Evolutionary conservation across 2,797 vertebrate species (phyloP).

Genomic region (Xenopus petersii): DNA sequence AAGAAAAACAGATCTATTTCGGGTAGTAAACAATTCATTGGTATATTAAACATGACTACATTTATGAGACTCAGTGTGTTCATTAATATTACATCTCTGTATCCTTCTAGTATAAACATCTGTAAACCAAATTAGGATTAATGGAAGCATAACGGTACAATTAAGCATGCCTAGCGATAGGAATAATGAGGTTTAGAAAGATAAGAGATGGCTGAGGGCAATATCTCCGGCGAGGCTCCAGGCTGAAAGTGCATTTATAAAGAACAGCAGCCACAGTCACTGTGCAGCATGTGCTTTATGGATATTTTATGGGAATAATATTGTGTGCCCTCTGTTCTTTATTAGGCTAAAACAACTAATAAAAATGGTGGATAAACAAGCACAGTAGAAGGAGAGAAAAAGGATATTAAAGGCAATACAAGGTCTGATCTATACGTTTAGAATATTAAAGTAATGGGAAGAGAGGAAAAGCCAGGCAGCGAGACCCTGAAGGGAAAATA

Average conservation of each 20-base stretch:
- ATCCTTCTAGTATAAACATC: neutral
- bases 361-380: neutral
- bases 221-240: too few relatives aligned
- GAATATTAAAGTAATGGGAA: too few relatives aligned
- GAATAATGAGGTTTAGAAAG: neutral
- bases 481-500: too few relatives aligned
- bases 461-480: too few relatives aligned
- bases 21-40: neutral
- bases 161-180: neutral
- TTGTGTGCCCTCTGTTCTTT: too few relatives aligned
- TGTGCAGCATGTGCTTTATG: neutral
- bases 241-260: neutral
- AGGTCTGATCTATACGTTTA: too few relatives aligned
- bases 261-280: neutral
- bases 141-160: neutral
- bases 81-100: neutral
- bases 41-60: neutral
- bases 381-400: neutral
- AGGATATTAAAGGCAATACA: too few relatives aligned
- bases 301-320: too few relatives aligned
- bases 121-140: slow-evolving; percentile 6
- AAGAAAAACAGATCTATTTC: neutral
- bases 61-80: neutral
- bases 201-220: neutral
- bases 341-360: neutral